phyloP scores from a whole-genome alignment of 2,113 vertebrate species.

The Halichoerus grypus region DNA sequence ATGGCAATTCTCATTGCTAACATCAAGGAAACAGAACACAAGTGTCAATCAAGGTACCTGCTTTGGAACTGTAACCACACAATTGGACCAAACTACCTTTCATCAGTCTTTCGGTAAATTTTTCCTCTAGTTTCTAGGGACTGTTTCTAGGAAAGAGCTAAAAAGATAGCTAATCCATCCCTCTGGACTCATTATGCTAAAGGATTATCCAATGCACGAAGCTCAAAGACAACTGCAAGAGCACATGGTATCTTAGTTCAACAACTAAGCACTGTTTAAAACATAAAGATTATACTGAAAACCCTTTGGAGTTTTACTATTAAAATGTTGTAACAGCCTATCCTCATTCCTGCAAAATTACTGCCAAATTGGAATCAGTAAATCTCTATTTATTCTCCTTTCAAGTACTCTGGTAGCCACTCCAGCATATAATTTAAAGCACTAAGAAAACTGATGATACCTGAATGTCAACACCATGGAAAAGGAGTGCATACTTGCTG shows the following conservation, averaged over 20 bases:
- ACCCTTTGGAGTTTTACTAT: neutral
- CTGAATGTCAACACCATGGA: neutral
- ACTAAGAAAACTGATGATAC: neutral
- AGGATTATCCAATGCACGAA: neutral
- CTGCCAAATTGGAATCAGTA: conserved; percentile 46
- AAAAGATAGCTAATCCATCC: neutral
- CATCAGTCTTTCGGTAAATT: neutral
- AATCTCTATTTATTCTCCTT: conserved; percentile 24
- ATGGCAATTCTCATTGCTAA: neutral
- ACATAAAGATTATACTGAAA: conserved; percentile 34
- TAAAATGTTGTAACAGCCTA: neutral
- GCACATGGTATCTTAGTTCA: neutral
- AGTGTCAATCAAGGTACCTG: neutral
- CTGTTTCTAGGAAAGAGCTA: conserved; percentile 11
- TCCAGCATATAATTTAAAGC: conserved; percentile 34
- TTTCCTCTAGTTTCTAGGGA: neutral
- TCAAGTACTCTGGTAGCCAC: conserved; percentile 43
- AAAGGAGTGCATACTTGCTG: neutral
- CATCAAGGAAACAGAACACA: neutral
- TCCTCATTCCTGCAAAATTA: neutral
- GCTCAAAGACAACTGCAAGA: neutral
- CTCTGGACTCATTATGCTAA: neutral
- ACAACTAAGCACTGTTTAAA: conserved; percentile 1
- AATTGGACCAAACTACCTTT: neutral
- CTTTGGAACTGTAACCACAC: neutral